Base-by-base conservation (phyloP, 2,113 vertebrate genomes). In the Arothron firmamentum region DNA sequence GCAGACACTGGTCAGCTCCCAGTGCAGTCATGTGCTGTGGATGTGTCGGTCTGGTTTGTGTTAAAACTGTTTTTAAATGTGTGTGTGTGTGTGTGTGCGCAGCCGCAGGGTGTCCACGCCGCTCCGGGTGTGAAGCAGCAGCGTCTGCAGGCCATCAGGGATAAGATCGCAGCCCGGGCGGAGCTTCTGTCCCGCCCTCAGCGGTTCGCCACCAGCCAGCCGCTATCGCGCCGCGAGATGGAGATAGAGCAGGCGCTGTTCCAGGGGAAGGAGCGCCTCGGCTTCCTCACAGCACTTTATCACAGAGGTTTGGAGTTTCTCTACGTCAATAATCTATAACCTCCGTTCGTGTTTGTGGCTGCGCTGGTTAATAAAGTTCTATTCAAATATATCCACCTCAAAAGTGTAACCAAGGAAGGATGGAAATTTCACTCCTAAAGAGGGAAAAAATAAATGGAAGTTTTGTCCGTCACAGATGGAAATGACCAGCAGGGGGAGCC, bases 181-280 rank as follows among this genome's bases (percentile, higher is more conserved):
- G 91, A 91, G 77, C 92, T 97, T 11, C 88, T 98, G 3, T 83
- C 91, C 12, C 87, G 93, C 59, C 96, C 95, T 0, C 96, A 98
- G 79, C 91, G 95, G 48, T 96, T 98, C 74, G 90, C 94, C 3
- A 87, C 92, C 85, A 97, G 95, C 85, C 93, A 89, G 28, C 90
- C 93, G 6, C 90, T 98, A 67, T 95, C 91, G 38, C 91, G 96
- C 0, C 80, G 96, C 14, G 94, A 98, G 90, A 98, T 98, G 93
- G 96, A 98, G 89, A 98, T 98, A 5, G 96, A 98, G 67, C 92
- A 84, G 0, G 92, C 95, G 0, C 92, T 98, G 53, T 98, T 96
- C 74, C 96, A 94, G 65, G 96, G 96, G 14, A 92, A 72, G 1
- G 94, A 97, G 60, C 90, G 94, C 0, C 92, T 87, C 49, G 88